Evolutionary conservation across 2,113 vertebrate species (phyloP).

Genomic region (Bambusicola thoracicus): DNA sequence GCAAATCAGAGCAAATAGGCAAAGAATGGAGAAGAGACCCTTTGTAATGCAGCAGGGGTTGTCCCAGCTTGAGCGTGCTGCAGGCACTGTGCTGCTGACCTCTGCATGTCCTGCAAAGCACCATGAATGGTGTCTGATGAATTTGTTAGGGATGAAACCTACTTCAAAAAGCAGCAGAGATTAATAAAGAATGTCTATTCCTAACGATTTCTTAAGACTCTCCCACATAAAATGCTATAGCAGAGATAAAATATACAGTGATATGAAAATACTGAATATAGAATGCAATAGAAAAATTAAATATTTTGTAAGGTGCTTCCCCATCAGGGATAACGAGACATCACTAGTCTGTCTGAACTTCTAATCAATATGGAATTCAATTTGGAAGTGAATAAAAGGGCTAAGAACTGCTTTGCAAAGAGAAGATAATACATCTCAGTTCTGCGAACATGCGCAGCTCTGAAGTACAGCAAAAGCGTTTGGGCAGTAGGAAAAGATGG

Average conservation of each 20-base stretch:
- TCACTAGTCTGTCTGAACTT: not conserved
- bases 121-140: not conserved
- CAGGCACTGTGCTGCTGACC: not conserved
- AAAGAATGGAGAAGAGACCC: not conserved
- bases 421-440: not conserved
- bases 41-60: not conserved
- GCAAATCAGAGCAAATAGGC: not conserved
- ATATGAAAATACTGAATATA: not conserved
- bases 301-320: not conserved
- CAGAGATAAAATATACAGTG: constrained; percentile 13
- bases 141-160: constrained; percentile 18
- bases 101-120: not conserved
- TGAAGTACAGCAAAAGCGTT: constrained; percentile 38
- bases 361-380: constrained; percentile 17
- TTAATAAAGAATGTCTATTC: constrained; percentile 38
- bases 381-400: constrained; percentile 40
- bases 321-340: not conserved
- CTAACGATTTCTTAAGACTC: constrained; percentile 17
- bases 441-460: not conserved
- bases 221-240: constrained; percentile 18
- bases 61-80: not conserved
- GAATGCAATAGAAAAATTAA: constrained; percentile 25
- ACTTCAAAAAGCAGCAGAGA: constrained; percentile 5
- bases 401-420: not conserved
- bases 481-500: not conserved